These are phyloP conservation scores for Lonchura striata DNA, from an alignment of 2,113 vertebrate species.

Conservation along the genomic window DNA sequence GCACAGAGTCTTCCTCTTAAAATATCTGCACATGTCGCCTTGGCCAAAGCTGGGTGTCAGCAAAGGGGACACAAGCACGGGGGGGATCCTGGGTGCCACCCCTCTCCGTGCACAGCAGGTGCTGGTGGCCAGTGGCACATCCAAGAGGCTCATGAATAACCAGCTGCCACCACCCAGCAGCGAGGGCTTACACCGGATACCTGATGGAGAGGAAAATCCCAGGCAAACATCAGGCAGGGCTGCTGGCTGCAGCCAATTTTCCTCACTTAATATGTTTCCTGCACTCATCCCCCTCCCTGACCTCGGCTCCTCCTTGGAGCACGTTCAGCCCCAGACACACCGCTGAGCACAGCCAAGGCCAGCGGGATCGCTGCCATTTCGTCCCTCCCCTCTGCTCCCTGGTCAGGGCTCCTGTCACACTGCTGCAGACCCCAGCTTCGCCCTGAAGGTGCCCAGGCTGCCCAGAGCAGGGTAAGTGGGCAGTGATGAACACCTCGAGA, in stretches of 20 bases:
- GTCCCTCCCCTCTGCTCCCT: neutral
- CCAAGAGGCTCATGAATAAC: neutral
- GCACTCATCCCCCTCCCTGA: slow-evolving; percentile 41
- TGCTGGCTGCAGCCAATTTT: slow-evolving; percentile 48
- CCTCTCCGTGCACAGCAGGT: neutral
- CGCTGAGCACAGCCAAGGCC: neutral
- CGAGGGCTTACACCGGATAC: neutral
- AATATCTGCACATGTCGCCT: neutral
- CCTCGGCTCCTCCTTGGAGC: slow-evolving; percentile 57
- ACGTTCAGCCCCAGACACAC: slow-evolving; percentile 13
- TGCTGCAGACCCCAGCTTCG: neutral
- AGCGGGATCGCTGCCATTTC: slow-evolving; percentile 20
- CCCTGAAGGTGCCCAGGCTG: neutral
- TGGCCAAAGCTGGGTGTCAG: neutral
- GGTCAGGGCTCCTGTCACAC: neutral
- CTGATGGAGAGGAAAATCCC: slow-evolving; percentile 43
- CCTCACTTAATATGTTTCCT: slow-evolving; percentile 50
- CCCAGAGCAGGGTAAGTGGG: neutral
- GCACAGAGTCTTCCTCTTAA: neutral
- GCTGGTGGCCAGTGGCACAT: neutral
- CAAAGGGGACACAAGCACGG: neutral
- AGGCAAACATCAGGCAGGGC: slow-evolving; percentile 8
- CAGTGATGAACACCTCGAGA: neutral
- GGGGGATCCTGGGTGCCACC: neutral
- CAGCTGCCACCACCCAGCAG: neutral